Conservation (phyloP, 1,140 invertebrate genomes). For the Drosophila biarmipes region DNA sequence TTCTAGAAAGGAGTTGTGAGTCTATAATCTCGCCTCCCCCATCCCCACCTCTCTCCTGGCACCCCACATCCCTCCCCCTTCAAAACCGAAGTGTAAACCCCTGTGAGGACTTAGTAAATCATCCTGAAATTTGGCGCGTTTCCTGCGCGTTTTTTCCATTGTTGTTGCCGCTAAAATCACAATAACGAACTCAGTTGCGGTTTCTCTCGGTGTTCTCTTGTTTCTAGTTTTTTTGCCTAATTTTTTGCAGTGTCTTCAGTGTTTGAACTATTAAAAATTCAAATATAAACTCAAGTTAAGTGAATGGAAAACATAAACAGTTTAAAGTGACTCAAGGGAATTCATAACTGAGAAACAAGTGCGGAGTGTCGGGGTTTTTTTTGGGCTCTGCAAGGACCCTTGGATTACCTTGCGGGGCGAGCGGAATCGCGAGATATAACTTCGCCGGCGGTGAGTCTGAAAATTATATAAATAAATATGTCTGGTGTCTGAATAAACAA, state of each 20-base stretch:
- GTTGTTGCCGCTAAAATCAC: background rate
- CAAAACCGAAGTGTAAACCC: background rate
- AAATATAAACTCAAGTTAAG: constrained; percentile 8
- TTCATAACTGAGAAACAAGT: background rate
- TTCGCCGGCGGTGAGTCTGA: constrained; percentile 22
- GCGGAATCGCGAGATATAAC: background rate
- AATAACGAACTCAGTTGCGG: background rate
- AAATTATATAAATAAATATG: constrained; percentile 3
- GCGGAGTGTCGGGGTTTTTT: constrained; percentile 12
- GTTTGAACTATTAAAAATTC: constrained; percentile 5
- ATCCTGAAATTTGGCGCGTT: constrained; percentile 22
- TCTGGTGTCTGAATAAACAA: background rate
- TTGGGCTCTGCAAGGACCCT: constrained; percentile 74
- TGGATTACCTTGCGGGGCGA: constrained; percentile 75
- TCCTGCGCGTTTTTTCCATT: constrained; percentile 6
- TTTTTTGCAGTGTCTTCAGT: constrained; percentile 27
- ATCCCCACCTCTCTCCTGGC: background rate
- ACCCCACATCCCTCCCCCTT: background rate
- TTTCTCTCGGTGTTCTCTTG: background rate
- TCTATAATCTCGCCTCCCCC: constrained; percentile 2
- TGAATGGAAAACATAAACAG: background rate
- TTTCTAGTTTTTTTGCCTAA: constrained; percentile 15
- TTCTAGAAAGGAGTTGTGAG: constrained; percentile 28
- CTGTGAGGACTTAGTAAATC: background rate
- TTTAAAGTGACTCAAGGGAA: background rate